A percentile compares a stretch with the other conserved stretches of the same genome.
Evolutionary conservation across 2,888 invertebrate species (phyloP).

Genomic region (Melieria omissa): DNA sequence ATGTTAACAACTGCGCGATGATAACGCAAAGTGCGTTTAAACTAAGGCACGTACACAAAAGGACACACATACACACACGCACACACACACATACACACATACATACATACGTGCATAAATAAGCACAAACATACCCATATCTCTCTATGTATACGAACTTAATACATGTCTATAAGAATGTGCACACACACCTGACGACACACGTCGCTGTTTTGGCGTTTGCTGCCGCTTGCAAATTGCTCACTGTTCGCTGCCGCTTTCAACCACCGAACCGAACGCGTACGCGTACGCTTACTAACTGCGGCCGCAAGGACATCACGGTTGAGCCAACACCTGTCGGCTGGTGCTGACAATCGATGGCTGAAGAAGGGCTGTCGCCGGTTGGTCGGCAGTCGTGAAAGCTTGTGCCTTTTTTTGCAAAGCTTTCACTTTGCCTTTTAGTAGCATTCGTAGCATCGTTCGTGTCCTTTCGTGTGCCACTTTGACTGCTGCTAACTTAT

Average conservation of each 20-base stretch:
- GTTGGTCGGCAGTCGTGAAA: too few relatives aligned
- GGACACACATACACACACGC: not conserved
- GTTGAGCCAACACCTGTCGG: slow-evolving; percentile 27
- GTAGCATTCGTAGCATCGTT: too few relatives aligned
- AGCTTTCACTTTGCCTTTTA: too few relatives aligned
- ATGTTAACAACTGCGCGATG: too few relatives aligned
- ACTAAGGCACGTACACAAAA: not conserved
- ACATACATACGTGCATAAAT: slow-evolving; percentile 6
- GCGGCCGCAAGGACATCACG: slow-evolving; percentile 18
- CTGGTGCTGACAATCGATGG: not conserved
- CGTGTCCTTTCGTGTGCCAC: too few relatives aligned
- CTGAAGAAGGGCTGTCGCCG: too few relatives aligned
- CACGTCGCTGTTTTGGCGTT: slow-evolving; percentile 20
- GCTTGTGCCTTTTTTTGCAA: too few relatives aligned
- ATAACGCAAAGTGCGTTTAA: not conserved
- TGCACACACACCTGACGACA: slow-evolving; percentile 2
- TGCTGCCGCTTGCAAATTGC: not conserved
- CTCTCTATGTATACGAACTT: not conserved
- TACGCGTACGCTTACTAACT: slow-evolving; percentile 27
- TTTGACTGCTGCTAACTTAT: too few relatives aligned
- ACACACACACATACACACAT: not conserved
- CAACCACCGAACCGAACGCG: slow-evolving; percentile 3
- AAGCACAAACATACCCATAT: not conserved
- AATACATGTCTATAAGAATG: not conserved
- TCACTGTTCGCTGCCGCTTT: not conserved